These are phyloP conservation scores for Benthosema pterotum DNA, from an alignment of 2,797 vertebrate species.

Conservation along the genomic window DNA sequence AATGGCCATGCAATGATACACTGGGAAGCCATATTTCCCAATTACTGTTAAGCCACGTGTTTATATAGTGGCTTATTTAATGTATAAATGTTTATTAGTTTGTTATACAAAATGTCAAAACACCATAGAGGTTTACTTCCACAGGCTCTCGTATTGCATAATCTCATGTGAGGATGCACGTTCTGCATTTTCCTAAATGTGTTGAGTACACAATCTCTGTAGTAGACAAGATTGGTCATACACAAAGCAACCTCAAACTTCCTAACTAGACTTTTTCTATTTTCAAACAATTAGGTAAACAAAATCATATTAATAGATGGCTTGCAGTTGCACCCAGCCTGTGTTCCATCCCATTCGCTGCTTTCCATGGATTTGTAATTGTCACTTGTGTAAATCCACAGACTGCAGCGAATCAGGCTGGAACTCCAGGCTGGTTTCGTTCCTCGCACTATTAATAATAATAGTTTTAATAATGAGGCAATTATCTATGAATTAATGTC, in stretches of 20 bases:
- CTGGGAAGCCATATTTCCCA: conserved; percentile 20
- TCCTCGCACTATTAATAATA: no score
- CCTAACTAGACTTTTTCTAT: background rate
- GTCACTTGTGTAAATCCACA: no score
- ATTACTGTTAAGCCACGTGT: conserved; percentile 30
- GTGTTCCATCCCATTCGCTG: no score
- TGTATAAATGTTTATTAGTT: conserved; percentile 37
- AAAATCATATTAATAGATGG: background rate
- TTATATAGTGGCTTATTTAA: conserved; percentile 39
- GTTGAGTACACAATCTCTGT: background rate
- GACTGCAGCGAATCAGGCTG: no score
- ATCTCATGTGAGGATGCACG: conserved; percentile 2
- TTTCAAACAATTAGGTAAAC: conserved; percentile 13
- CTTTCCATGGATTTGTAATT: no score
- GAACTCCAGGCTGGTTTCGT: no score
- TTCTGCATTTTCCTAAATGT: background rate
- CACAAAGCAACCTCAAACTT: background rate
- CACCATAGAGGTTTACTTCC: conserved; percentile 12
- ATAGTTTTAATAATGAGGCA: no score
- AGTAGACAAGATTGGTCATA: background rate
- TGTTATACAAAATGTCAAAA: conserved; percentile 31
- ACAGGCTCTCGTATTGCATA: background rate
- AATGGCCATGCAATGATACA: conserved; percentile 25
- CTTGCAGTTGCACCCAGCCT: no score
- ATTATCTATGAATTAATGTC: no score